Percentiles rank a stretch among this genome's conserved stretches.
These are phyloP conservation scores for Xanthorhoe designata DNA, from an alignment of 2,888 invertebrate species.

Conservation along the genomic window DNA sequence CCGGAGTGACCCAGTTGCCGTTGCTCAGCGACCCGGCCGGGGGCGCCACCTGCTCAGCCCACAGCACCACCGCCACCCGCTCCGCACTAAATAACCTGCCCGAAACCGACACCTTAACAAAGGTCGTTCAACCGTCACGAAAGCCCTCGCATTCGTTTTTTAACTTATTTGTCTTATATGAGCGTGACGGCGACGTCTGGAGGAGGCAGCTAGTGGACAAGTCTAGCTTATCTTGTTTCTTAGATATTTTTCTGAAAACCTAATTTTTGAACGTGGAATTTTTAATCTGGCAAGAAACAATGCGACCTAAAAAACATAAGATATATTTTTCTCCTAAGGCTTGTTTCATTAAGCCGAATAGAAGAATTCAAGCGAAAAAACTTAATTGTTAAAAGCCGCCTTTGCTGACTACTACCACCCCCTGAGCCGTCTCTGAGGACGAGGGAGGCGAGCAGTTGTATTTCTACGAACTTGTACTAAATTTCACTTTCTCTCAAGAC, in stretches of 20 bases:
- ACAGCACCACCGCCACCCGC: conserved; percentile 52
- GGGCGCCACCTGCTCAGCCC: conserved; percentile 55
- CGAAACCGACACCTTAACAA: conserved; percentile 84
- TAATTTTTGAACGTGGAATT: neutral
- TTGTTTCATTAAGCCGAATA: conserved; percentile 55
- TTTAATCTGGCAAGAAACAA: neutral
- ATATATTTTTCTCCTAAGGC: conserved; percentile 7
- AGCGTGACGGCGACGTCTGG: conserved; percentile 24
- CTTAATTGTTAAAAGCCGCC: conserved; percentile 84
- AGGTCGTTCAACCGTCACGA: conserved; percentile 84
- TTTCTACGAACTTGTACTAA: conserved; percentile 85
- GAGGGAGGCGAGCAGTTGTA: conserved; percentile 71
- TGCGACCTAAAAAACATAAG: neutral
- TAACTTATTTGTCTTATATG: conserved; percentile 48
- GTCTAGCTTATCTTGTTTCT: neutral
- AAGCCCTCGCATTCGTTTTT: conserved; percentile 65
- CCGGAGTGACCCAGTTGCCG: conserved; percentile 84
- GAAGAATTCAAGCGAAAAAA: conserved; percentile 79
- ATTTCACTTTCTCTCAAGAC: conserved; percentile 85
- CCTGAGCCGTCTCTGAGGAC: conserved; percentile 59
- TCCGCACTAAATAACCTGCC: conserved; percentile 83
- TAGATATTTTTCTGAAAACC: neutral
- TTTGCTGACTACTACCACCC: conserved; percentile 74
- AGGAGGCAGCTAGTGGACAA: conserved; percentile 5
- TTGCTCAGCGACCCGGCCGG: conserved; percentile 79